Evolutionary conservation across 1,140 invertebrate species (phyloP).

Genomic region (Dryas iulia): DNA sequence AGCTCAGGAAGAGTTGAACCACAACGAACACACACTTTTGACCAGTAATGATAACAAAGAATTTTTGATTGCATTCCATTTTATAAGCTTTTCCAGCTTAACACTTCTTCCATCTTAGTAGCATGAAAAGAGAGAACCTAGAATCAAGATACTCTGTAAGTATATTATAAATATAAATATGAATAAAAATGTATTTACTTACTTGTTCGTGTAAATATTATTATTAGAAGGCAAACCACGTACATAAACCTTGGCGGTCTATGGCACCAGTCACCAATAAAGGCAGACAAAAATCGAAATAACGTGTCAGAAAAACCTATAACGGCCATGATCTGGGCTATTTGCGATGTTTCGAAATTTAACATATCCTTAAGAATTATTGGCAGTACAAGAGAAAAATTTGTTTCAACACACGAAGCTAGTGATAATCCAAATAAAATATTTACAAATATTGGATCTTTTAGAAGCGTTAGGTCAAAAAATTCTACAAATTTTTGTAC

Average conservation of each 20-base stretch:
- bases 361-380: conserved; percentile 83
- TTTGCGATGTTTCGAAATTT: conserved; percentile 79
- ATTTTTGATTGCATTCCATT: no score
- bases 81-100: no score
- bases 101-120: no score
- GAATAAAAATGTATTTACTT: no score
- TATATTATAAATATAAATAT: no score
- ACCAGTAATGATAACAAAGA: no score
- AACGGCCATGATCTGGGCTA: conserved; percentile 82
- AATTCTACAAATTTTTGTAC: conserved; percentile 56
- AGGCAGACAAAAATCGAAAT: conserved; percentile 82
- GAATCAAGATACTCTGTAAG: no score
- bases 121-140: no score
- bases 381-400: conserved; percentile 84
- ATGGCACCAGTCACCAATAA: conserved; percentile 82
- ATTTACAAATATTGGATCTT: conserved; percentile 79
- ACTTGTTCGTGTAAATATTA: conserved; percentile 83
- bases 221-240: conserved; percentile 81
- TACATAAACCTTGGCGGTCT: conserved; percentile 83
- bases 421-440: conserved; percentile 85
- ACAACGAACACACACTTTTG: no score
- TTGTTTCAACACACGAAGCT: conserved; percentile 85
- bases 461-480: conserved; percentile 69
- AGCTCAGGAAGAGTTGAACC: no score
- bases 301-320: conserved; percentile 82